Base-by-base conservation (phyloP, 2,797 vertebrate species). In the Takifugu ocellatus region DNA sequence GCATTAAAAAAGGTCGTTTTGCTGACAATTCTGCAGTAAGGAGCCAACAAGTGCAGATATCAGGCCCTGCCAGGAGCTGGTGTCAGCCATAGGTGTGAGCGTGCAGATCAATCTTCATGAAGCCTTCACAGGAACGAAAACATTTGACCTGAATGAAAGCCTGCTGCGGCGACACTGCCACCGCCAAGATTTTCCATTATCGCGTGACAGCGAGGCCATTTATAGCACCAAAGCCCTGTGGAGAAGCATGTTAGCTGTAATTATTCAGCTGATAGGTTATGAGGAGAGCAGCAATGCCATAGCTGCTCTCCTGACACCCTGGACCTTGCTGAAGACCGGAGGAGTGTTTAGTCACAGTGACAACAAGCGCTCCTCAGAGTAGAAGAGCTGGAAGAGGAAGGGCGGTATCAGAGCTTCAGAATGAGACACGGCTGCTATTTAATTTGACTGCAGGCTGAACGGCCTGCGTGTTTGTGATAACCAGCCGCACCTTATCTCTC, bases 161-260 rank as follows among this genome's bases (percentile, higher is more conserved):
- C 50, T 39, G 61, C 59, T 5, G 10, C 65, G 21, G 66, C 11
- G 17, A 66, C 63, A 5, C 54, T 1, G 63, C 62, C 59, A 33
- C 54, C 2, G 53, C 56, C 48, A 1, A 17, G 59, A 61, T 52
- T 75, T 76, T 61, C 75, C 77, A 77, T 82, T 77, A 82, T 56
- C 11, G 69, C 6, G 39, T 58, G 69, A 75, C 77, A 65, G 66
- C 17, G 25, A 10, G 42, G 59, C 62, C 61, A 57, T 77, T 84
- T 67, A 59, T 66, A 65, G 70, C 67, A 48, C n/a, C 50, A 16
- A 49, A 62, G 63, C 74, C 62, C 69, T 53, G 67, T 56, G 75
- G 77, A 79, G 76, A 70, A 73, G 69, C 61, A 70, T 75, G 72
- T 81, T 79, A 82, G 75, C 27, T 25, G 80, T 81, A 83, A 81